Percentiles rank a stretch among this genome's conserved stretches.
These are phyloP conservation scores for Drosophila prolongata DNA, from an alignment of 2,888 invertebrate species.

Conservation along the genomic window DNA sequence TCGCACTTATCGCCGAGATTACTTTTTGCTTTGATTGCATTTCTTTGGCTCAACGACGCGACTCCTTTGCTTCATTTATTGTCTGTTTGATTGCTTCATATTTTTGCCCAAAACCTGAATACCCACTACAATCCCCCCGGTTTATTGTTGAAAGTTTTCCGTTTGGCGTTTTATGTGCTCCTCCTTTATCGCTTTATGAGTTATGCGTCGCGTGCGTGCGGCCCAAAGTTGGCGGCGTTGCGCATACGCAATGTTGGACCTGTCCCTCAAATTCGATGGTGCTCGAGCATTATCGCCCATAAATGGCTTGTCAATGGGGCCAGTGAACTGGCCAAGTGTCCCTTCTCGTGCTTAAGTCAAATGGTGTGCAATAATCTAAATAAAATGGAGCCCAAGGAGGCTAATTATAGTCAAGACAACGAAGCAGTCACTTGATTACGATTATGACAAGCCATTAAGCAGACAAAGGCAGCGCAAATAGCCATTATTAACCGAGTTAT, in stretches of 20 bases:
- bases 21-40: constrained; percentile 78
- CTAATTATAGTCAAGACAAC: constrained; percentile 42
- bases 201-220: constrained; percentile 67
- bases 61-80: constrained; percentile 63
- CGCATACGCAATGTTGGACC: constrained; percentile 65
- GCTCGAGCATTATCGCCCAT: constrained; percentile 45
- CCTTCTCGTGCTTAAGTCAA: constrained; percentile 47
- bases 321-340: constrained; percentile 36
- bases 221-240: constrained; percentile 49
- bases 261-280: constrained; percentile 14
- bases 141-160: constrained; percentile 62
- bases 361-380: constrained; percentile 64
- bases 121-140: constrained; percentile 33
- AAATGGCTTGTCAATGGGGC: constrained; percentile 58
- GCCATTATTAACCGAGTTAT: constrained; percentile 24
- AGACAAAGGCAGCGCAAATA: constrained; percentile 31
- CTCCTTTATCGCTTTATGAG: constrained; percentile 76
- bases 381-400: constrained; percentile 39
- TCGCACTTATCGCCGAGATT: constrained; percentile 78
- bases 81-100: constrained; percentile 77
- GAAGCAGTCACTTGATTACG: constrained; percentile 16
- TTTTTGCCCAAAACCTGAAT: constrained; percentile 47
- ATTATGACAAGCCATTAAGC: constrained; percentile 38
- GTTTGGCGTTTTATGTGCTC: constrained; percentile 58
- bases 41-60: constrained; percentile 39